Evolutionary conservation across 2,113 vertebrate genomes (phyloP).

Genomic region (Acrocephalus kingi): DNA sequence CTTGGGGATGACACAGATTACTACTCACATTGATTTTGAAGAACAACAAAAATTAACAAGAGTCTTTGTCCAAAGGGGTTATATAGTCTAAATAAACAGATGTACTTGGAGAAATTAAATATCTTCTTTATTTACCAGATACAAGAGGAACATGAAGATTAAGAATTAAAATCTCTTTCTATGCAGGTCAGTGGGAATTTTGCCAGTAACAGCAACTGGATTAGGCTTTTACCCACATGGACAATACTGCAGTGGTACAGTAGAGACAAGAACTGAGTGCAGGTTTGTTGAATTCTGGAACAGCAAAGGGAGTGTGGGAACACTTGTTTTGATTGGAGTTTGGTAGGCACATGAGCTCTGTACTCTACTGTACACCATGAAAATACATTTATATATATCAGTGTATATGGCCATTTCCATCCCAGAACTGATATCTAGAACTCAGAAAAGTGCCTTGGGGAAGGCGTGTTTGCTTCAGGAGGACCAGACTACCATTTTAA

Average conservation of each 20-base stretch:
- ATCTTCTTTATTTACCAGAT: background rate
- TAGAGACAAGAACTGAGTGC: background rate
- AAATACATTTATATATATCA: background rate
- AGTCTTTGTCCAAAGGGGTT: background rate
- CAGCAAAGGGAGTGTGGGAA: background rate
- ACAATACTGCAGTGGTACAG: background rate
- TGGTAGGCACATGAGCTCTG: background rate
- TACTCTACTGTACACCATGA: background rate
- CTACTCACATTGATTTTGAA: background rate
- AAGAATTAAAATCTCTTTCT: background rate
- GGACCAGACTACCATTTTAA: background rate
- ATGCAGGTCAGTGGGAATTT: background rate
- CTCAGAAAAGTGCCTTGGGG: background rate
- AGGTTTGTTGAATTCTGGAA: background rate
- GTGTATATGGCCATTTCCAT: background rate
- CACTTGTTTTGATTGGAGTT: background rate
- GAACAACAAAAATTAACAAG: background rate
- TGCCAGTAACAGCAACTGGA: background rate
- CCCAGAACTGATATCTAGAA: background rate
- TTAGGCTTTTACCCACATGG: background rate
- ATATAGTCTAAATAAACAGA: background rate
- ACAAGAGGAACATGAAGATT: background rate
- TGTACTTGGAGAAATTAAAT: background rate
- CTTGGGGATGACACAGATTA: background rate
- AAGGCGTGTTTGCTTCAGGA: background rate